Base-by-base conservation (phyloP, 2,888 invertebrate species). In the Timandra comae region DNA sequence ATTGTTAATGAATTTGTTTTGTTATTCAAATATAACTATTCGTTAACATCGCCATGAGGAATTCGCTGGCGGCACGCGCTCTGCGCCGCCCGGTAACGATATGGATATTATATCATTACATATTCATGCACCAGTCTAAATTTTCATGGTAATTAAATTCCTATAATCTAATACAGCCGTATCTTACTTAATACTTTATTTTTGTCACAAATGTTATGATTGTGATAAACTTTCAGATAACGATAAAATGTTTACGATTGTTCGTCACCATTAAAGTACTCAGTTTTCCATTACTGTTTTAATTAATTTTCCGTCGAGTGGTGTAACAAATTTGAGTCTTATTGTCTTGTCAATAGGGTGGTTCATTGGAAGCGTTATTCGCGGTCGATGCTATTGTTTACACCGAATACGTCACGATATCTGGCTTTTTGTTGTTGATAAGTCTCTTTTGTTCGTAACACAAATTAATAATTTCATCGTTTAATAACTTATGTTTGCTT, bases 31-130 rank as follows among this genome's bases (percentile, higher is more conserved):
- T 48, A 35, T 22, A 29, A 19, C 36, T 20, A 29, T 21, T 40
- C 29, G 41, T 60, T 63, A 56, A 35, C 53, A 46, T 48, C 32
- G 43, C 29, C 35, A 47, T 52, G 63, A 49, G 54, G 52, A 56
- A 59, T 61, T 53, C 37, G 45, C 10, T 13, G 12, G 7, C 10
- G 35, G 35, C 40, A 30, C 35, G 29, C 33, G 38, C 34, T 22
- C 19, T 23, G 23, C 11, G 7, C 11, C n/a, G 6, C 16, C 16
- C 23, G 3, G 5, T 10, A 1, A 16, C 16, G 6, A 16, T 16
- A 16, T 23, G 23, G 16, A 16, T 16, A 23, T 23, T 4, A 9
- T 7, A 7, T 8, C 23, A 23, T 23, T 12, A 10, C 26, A 11
- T 11, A 16, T 16, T 16, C 16, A 16, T 16, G 16, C 16, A 16